phyloP scores from a whole-genome alignment of 1,140 invertebrate genomes.

The Heliconius hewitsoni region DNA sequence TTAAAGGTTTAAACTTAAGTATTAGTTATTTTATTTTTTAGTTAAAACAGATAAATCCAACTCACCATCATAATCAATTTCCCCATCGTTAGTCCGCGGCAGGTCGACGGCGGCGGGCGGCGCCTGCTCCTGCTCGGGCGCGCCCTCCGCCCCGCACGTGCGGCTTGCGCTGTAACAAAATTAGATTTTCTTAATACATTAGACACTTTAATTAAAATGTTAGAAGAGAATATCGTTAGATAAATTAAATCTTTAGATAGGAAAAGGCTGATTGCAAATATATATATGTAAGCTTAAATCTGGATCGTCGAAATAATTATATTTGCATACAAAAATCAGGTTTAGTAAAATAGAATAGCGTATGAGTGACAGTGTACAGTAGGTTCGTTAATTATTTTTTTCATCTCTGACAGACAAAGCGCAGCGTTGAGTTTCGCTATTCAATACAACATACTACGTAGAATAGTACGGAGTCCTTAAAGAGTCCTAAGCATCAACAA shows the following conservation, averaged over 20 bases:
- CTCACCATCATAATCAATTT: constrained; percentile 87
- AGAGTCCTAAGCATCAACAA: too few species aligned
- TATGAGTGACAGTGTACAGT: too few species aligned
- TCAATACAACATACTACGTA: too few species aligned
- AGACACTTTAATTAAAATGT: constrained; percentile 3
- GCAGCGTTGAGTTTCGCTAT: too few species aligned
- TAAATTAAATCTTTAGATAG: neutral
- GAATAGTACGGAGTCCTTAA: neutral
- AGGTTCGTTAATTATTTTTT: too few species aligned
- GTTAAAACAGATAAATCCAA: neutral
- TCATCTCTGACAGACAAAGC: too few species aligned
- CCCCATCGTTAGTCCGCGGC: constrained; percentile 83
- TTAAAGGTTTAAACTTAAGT: neutral
- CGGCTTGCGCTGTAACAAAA: constrained; percentile 69
- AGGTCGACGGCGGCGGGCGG: constrained; percentile 69
- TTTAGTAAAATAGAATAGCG: too few species aligned
- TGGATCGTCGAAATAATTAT: too few species aligned
- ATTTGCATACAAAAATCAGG: too few species aligned
- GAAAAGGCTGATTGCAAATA: neutral
- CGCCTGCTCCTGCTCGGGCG: constrained; percentile 54
- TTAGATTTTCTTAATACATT: neutral
- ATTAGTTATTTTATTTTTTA: neutral
- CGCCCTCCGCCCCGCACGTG: constrained; percentile 60
- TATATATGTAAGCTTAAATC: too few species aligned
- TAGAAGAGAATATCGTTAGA: neutral